Evolutionary conservation across 2,797 vertebrate genomes (phyloP), one percentile per base, ranked within the genome.

Genomic region (Rhinoraja longicauda): DNA sequence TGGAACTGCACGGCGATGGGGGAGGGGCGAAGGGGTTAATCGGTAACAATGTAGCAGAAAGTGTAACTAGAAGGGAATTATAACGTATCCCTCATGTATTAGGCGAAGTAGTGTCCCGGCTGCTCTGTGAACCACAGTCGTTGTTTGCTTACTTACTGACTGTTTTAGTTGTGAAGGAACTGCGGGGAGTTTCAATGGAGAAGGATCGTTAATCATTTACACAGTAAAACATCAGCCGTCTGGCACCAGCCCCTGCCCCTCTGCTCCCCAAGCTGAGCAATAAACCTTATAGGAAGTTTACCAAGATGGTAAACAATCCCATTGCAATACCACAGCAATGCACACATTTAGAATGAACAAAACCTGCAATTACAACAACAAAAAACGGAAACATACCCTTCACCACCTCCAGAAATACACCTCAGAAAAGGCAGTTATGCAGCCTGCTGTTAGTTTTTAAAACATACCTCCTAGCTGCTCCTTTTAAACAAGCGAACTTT

Each of bases 181-280:
- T 72, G 21, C 21, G 36, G 36, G 39, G 67, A 45, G 36, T 26
- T 92, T 13, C 70, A 70, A 36, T 53, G 12, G 21, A 53, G 39
- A 36, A 70, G 10, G 67, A 26, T 24, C 26, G 90, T 92, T 92
- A 92, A 92, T 92, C 70, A 92, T 92, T 75, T 88, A 75, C 39
- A 73, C 90, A 75, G 26, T 73, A 45, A 72, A 73, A 57, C 90
- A 91, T 4, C 21, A 26, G 39, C n/a, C 67, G n/a, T 13, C 39
- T 4, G 7, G 32, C 24, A 73, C 24, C 64, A 70, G 64, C 39
- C 36, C 24, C 2, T 73, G 67, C 39, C 39, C 39, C 21, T 73
- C 24, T 73, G 10, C 21, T 26, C 24, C n/a, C 64, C 67, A 53
- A 17, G 82, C 21, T 88, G n/a, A n/a, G 64, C 64, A 67, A 88